Evolutionary conservation across 1,140 invertebrate genomes (phyloP), one percentile per base, ranked within the genome.

Genomic region (Heliconius hermathena): DNA sequence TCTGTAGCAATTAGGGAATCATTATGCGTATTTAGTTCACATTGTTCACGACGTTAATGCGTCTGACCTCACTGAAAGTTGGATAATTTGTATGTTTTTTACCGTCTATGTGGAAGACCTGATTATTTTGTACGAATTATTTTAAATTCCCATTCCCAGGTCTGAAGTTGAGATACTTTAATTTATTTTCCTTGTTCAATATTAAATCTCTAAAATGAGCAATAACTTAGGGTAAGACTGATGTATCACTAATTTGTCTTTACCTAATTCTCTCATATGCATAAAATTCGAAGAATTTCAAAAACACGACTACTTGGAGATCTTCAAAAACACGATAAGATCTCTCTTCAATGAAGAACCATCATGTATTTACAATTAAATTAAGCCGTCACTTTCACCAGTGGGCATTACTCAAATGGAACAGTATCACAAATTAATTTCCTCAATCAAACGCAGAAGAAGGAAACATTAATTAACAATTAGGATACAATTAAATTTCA

Each of bases 1-100:
- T 78, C 81, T 70, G 78, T 38, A 73, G 66, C 80, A 85, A 80
- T 82, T 80, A 83, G 82, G 81, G 75, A 74, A 82, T 85, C 82
- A 87, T 88, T 84, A 86, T 80, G 79, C 73, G 74, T 84, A 79
- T 86, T 89, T 84, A 88, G 81, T 78, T 78, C 75, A 83, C 77
- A 86, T 84, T 73, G 83, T 79, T 76, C 73, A 82, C 77, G 60
- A 66, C 29, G 60, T 66, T 66, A 79, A 74, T 79, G 78, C 29
- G 75, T 82, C 82, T 81, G 82, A 85, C 84, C 85, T 78, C 73
- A 80, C 60, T 33, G 46, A 71, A 13, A 49, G 71, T 33, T 46
- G 16, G 22, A 18, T 77, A 79, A 79, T 81, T 81, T 73, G 74
- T 46, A 29, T 3, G 2, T 66, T 26, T 66, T 66, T 66, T 66